phyloP scores from a whole-genome alignment of 1,140 invertebrate species.

The Colletes latitarsis region DNA sequence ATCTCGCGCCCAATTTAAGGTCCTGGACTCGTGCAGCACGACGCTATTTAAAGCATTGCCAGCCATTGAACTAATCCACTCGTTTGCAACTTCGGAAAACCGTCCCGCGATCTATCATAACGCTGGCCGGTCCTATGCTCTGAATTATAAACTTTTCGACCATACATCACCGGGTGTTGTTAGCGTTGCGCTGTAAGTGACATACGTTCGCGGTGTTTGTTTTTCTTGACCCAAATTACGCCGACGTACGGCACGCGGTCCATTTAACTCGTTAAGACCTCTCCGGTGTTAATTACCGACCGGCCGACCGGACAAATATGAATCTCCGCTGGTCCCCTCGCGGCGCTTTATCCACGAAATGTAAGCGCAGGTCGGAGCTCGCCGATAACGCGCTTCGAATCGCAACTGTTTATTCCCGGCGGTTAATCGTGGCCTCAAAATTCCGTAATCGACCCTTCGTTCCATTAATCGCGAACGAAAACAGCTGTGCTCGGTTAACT shows the following conservation, averaged over 20 bases:
- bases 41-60: slow-evolving; percentile 48
- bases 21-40: background rate
- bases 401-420: background rate
- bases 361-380: background rate
- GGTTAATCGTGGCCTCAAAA: background rate
- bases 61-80: slow-evolving; percentile 49
- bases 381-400: background rate
- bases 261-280: slow-evolving; percentile 36
- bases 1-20: background rate
- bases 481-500: too few relatives aligned
- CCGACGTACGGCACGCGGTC: background rate
- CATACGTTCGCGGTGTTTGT: slow-evolving; percentile 44
- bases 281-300: slow-evolving; percentile 7
- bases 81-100: slow-evolving; percentile 32
- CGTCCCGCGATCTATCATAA: slow-evolving; percentile 47
- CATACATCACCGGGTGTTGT: slow-evolving; percentile 48
- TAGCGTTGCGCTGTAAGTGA: slow-evolving; percentile 40
- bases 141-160: slow-evolving; percentile 51
- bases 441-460: background rate
- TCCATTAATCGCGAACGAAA: too few relatives aligned
- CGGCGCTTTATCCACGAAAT: background rate
- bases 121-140: background rate
- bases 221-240: slow-evolving; percentile 45
- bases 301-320: background rate
- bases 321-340: background rate